Evolutionary conservation across 2,797 vertebrate genomes (phyloP).

Genomic region (Malurus splendens): DNA sequence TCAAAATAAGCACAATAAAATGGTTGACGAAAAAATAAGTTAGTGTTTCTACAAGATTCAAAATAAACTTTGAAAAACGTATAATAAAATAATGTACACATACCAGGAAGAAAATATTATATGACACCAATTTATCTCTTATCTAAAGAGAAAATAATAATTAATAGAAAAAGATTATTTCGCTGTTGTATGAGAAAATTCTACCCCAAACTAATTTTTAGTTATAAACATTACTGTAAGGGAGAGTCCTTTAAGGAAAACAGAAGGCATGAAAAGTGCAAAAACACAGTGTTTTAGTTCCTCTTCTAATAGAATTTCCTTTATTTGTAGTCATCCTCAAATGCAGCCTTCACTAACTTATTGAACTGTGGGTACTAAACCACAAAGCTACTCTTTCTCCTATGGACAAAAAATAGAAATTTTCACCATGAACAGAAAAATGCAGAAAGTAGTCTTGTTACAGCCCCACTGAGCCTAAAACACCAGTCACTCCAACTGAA

Average conservation of each 20-base stretch:
- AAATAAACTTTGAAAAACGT: neutral
- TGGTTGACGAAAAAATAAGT: neutral
- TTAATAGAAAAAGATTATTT: neutral
- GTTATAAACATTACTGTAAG: neutral
- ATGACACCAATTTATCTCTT: neutral
- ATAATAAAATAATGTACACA: neutral
- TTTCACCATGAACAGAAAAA: neutral
- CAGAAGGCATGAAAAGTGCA: neutral
- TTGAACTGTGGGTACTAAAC: neutral
- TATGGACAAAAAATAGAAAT: neutral
- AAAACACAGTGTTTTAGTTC: neutral
- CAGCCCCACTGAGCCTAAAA: neutral
- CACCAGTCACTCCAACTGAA: neutral
- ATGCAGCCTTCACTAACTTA: neutral
- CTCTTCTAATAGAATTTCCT: neutral
- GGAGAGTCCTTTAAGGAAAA: neutral
- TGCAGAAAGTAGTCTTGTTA: neutral
- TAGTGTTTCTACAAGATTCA: neutral
- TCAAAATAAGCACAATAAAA: neutral
- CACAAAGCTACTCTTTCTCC: neutral
- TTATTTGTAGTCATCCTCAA: neutral
- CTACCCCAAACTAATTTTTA: neutral
- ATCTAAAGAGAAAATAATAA: neutral
- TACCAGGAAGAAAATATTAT: neutral
- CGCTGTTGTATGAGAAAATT: neutral